Conservation (phyloP, 1,140 invertebrate genomes). For the Sarcophaga peregrina region DNA sequence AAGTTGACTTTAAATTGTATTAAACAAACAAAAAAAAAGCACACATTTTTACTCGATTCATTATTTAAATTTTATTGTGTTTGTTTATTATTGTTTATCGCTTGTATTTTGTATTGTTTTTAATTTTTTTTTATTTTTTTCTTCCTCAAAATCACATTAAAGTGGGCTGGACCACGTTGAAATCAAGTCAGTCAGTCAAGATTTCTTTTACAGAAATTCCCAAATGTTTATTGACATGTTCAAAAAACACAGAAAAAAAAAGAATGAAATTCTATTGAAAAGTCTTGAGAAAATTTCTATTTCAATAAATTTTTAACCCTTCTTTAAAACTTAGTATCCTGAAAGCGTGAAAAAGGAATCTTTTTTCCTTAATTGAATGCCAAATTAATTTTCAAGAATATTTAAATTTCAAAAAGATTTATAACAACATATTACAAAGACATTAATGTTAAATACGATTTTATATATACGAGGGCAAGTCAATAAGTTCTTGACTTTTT, state of each 20-base stretch:
- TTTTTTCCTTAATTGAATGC: too few species aligned
- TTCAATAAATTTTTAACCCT: slow-evolving; percentile 7
- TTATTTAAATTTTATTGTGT: slow-evolving; percentile 23
- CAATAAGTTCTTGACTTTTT: too few species aligned
- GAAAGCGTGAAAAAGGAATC: too few species aligned
- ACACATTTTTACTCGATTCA: neutral
- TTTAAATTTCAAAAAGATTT: too few species aligned
- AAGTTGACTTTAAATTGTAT: neutral
- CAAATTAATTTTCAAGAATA: too few species aligned
- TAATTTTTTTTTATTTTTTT: slow-evolving; percentile 22
- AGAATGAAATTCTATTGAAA: neutral
- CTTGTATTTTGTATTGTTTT: neutral
- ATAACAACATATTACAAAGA: too few species aligned
- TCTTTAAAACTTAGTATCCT: neutral
- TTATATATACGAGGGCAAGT: too few species aligned
- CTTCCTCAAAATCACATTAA: slow-evolving; percentile 24
- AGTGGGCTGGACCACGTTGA: slow-evolving; percentile 19
- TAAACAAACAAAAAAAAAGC: slow-evolving; percentile 8
- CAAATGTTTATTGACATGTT: neutral
- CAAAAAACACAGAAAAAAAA: neutral
- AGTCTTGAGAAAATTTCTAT: neutral
- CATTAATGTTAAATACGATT: too few species aligned
- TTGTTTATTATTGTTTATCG: neutral
- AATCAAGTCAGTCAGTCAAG: slow-evolving; percentile 1
- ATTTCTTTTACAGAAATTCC: neutral